These are phyloP conservation scores for Drosophila orosa DNA, from an alignment of 1,140 invertebrate genomes.

Conservation along the genomic window DNA sequence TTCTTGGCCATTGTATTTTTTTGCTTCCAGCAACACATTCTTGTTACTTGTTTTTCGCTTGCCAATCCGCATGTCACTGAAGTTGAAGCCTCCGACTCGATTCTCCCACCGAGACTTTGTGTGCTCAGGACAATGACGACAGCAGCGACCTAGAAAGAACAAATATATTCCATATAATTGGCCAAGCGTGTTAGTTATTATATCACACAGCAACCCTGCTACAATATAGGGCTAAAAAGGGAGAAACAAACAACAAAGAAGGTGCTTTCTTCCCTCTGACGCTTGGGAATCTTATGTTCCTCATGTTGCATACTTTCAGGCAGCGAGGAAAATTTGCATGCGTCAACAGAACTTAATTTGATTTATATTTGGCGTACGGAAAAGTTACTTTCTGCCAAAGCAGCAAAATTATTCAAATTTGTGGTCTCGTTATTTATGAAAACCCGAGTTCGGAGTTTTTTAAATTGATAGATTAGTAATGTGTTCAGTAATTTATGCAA, in stretches of 20 bases:
- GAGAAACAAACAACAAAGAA: slow-evolving; percentile 10
- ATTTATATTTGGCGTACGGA: slow-evolving; percentile 60
- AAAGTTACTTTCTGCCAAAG: slow-evolving; percentile 13
- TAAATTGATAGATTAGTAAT: slow-evolving; percentile 7
- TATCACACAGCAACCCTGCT: slow-evolving; percentile 21
- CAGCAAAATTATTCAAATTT: slow-evolving; percentile 5
- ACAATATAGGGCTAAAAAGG: slow-evolving; percentile 2
- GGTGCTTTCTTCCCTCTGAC: not conserved
- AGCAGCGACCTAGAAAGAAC: slow-evolving; percentile 53
- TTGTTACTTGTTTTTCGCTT: slow-evolving; percentile 19
- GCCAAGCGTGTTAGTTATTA: slow-evolving; percentile 48
- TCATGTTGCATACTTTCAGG: slow-evolving; percentile 62
- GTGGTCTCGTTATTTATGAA: slow-evolving; percentile 4
- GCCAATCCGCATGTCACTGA: slow-evolving; percentile 23
- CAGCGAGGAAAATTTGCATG: slow-evolving; percentile 42
- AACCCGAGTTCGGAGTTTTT: not conserved
- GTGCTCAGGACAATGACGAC: slow-evolving; percentile 46
- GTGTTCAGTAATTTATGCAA: slow-evolving; percentile 3
- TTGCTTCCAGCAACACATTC: not conserved
- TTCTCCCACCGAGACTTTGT: slow-evolving; percentile 10
- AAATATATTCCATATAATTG: slow-evolving; percentile 49
- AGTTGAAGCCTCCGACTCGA: slow-evolving; percentile 23
- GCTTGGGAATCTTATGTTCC: not conserved
- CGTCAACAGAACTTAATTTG: slow-evolving; percentile 66
- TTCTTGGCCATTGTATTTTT: not conserved